Evolutionary conservation across 2,888 invertebrate species (phyloP).

Genomic region (Torymus tubicola): DNA sequence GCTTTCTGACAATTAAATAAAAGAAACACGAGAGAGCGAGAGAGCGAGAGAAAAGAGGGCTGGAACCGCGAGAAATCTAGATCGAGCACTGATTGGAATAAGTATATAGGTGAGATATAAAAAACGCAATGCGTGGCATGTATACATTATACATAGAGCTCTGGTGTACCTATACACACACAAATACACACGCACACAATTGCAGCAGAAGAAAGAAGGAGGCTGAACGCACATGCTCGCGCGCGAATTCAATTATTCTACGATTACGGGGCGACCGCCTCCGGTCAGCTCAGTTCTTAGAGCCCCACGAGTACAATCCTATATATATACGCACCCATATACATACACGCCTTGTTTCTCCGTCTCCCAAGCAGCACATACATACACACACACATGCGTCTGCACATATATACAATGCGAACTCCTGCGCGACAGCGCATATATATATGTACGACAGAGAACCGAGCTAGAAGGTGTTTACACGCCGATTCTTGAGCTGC

Average conservation of each 20-base stretch:
- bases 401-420: not conserved
- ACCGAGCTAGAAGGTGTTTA: conserved; percentile 18
- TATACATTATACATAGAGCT: not conserved
- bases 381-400: conserved; percentile 7
- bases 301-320: conserved; percentile 33
- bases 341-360: conserved; percentile 10
- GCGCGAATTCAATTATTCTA: conserved; percentile 74
- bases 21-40: not conserved
- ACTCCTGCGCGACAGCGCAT: not conserved
- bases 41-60: not conserved
- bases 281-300: conserved; percentile 42
- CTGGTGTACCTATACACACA: no score
- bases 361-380: conserved; percentile 5
- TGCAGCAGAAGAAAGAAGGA: not conserved
- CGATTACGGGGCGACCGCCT: conserved; percentile 68
- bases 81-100: conserved; percentile 12
- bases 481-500: conserved; percentile 27
- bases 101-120: not conserved
- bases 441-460: not conserved
- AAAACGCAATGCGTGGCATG: not conserved
- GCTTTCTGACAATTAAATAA: no score
- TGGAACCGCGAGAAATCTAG: not conserved
- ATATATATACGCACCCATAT: not conserved
- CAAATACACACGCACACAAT: no score
- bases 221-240: conserved; percentile 13